These are phyloP conservation scores for Phainopepla nitens DNA, from an alignment of 2,113 vertebrate species.

Conservation along the genomic window DNA sequence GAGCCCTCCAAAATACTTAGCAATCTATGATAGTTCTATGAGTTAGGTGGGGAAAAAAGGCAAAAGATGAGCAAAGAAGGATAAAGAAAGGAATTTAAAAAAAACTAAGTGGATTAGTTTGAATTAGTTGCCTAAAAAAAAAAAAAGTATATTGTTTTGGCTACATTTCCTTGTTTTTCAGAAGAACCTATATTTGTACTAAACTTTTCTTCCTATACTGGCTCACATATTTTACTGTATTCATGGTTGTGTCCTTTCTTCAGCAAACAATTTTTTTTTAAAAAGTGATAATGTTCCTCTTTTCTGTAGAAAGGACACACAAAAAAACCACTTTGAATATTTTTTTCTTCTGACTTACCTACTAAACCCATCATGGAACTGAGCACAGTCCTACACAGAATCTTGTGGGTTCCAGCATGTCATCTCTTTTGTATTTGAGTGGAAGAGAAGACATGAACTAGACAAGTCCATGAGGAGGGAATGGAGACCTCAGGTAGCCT, in stretches of 20 bases:
- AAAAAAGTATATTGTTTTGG: neutral
- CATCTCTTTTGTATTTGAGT: neutral
- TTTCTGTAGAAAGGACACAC: neutral
- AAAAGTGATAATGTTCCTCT: neutral
- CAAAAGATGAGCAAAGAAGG: neutral
- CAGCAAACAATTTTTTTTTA: neutral
- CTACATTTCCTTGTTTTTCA: neutral
- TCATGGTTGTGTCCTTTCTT: neutral
- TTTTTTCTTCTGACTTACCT: neutral
- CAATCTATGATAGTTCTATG: neutral
- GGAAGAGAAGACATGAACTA: neutral
- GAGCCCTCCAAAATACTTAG: neutral
- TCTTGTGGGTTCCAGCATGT: neutral
- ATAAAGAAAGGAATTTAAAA: neutral
- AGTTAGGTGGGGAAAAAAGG: accelerated
- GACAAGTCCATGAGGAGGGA: neutral
- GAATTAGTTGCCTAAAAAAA: neutral
- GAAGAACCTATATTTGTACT: neutral
- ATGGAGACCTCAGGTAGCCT: neutral
- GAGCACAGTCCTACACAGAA: neutral
- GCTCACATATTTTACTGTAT: neutral
- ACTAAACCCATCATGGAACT: neutral
- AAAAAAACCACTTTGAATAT: neutral
- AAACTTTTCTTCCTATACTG: neutral
- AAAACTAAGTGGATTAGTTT: neutral